Percentiles rank a stretch among this genome's conserved stretches.
Evolutionary conservation across 1,140 invertebrate genomes (phyloP).

Genomic region (Lepidurus couesii): DNA sequence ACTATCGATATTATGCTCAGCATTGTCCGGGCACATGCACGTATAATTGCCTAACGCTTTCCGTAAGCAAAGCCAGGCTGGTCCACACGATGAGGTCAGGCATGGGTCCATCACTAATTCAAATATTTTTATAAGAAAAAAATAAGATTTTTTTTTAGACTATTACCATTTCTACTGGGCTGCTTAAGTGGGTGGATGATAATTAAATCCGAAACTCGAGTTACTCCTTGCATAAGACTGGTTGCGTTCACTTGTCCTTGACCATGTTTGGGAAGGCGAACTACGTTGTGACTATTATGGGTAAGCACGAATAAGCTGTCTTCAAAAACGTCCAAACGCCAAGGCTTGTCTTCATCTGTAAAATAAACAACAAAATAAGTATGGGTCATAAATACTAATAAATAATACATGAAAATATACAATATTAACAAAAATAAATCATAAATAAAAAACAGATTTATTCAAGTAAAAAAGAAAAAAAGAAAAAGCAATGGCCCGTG

Average conservation of each 20-base stretch:
- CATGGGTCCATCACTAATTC: constrained; percentile 44
- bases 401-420: constrained; percentile 16
- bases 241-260: constrained; percentile 47
- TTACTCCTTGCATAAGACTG: constrained; percentile 52
- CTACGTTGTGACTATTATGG: constrained; percentile 56
- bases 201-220: constrained; percentile 57
- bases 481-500: not conserved
- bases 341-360: constrained; percentile 51
- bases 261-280: constrained; percentile 66
- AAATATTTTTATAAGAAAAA: constrained; percentile 4
- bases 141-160: constrained; percentile 19
- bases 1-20: constrained; percentile 41
- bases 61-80: constrained; percentile 42
- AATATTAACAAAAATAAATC: not conserved
- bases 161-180: constrained; percentile 47
- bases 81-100: constrained; percentile 47
- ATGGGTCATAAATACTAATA: not conserved
- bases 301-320: constrained; percentile 62
- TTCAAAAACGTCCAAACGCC: constrained; percentile 68
- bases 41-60: constrained; percentile 40
- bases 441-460: not conserved
- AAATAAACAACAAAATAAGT: constrained; percentile 32
- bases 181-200: constrained; percentile 63
- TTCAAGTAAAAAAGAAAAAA: not conserved
- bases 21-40: constrained; percentile 63